phyloP scores from a whole-genome alignment of 2,113 vertebrate species.

The Amphiprion ocellaris region DNA sequence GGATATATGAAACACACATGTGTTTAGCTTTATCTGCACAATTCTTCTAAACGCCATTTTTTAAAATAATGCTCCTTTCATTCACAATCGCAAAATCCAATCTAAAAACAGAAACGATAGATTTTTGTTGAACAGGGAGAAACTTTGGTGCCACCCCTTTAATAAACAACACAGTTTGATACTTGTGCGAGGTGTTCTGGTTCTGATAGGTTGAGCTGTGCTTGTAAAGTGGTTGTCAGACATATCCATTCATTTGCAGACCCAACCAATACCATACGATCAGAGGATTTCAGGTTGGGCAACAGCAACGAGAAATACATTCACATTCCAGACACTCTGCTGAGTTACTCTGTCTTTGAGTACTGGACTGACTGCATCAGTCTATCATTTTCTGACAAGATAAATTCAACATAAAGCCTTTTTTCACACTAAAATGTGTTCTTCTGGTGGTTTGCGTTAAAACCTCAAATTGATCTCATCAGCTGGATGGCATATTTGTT shows the following conservation, averaged over 20 bases:
- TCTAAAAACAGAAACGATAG: constrained; percentile 22
- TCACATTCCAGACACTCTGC: constrained; percentile 63
- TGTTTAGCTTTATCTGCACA: too few relatives aligned
- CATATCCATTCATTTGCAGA: constrained; percentile 31
- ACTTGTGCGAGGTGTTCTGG: constrained; percentile 21
- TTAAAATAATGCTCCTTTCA: not conserved
- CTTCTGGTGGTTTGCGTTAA: not conserved
- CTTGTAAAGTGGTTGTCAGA: constrained; percentile 49
- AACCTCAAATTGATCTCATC: constrained; percentile 12
- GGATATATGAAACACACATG: not conserved
- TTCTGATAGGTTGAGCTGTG: constrained; percentile 46
- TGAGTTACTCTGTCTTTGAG: constrained; percentile 45
- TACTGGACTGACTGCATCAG: constrained; percentile 23
- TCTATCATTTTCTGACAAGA: not conserved
- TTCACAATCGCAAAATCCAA: not conserved
- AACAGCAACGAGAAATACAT: constrained; percentile 64
- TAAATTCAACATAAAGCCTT: not conserved
- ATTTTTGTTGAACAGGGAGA: constrained; percentile 16
- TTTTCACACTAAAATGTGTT: not conserved
- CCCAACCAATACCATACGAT: constrained; percentile 20
- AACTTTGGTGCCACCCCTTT: constrained; percentile 27
- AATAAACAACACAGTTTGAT: constrained; percentile 10
- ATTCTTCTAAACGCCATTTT: too few relatives aligned
- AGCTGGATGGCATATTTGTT: constrained; percentile 8
- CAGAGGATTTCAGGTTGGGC: constrained; percentile 1